Base-by-base conservation (phyloP, 2,113 vertebrate species). In the Xenopus laevis region DNA sequence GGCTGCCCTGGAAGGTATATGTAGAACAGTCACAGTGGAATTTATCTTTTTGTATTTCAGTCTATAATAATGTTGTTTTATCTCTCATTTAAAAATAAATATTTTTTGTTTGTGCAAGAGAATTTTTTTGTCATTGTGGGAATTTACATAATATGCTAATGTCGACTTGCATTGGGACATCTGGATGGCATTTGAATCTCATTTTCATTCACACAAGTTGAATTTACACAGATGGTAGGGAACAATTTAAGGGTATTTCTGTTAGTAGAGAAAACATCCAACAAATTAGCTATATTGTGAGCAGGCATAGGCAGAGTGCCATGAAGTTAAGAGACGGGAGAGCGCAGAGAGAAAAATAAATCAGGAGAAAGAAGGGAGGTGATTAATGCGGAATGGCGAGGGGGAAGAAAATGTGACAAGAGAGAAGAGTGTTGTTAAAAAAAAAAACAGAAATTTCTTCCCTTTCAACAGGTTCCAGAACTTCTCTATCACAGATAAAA, bases 181-280 rank as follows among this genome's bases (percentile, higher is more conserved):
- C 89, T 92, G 89, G 89, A 90, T 89, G 88, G 88, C 87, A 92
- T 92, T 91, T 90, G 87, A 89, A 88, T 86, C 90, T 92, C 87
- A 89, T 92, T 90, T 85, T 84, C 87, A 88, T 90, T 89, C 89
- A 84, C 67, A 87, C 82, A 85, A 84, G 81, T 83, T 83, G 85
- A 84, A 89, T 82, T 84, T 83, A 85, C 87, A 84, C 90, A 92
- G 91, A 92, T 90, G 90, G 89, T 58, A 66, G 81, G 84, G 87
- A 82, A 85, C 83, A 86, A 89, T 90, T 89, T 84, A 86, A 89
- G 83, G 87, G 85, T 88, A 89, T 88, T 89, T 85, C 88, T 89
- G 89, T 88, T 88, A 88, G 89, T 90, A 90, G 89, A 89, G 84
- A 88, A 86, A 85, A 87, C 82, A 87, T 86, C 86, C 88, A 88